Evolutionary conservation across 2,888 invertebrate species (phyloP).

Genomic region (Philereme transversata): DNA sequence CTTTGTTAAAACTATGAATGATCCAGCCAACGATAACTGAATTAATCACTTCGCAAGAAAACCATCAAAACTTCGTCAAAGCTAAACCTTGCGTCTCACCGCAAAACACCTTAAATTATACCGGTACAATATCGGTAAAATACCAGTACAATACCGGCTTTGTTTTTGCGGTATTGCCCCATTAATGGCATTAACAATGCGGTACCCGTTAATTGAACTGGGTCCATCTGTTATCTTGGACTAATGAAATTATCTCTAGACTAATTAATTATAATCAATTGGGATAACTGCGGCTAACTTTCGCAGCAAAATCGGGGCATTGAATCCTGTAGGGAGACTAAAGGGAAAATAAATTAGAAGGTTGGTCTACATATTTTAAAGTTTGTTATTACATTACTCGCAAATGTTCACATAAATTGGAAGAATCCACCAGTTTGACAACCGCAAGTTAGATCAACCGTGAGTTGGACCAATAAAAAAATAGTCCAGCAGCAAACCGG

Average conservation of each 20-base stretch:
- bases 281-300: slow-evolving; percentile 39
- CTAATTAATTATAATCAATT: slow-evolving; percentile 59
- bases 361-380: not conserved
- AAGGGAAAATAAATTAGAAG: slow-evolving; percentile 4
- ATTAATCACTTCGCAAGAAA: not conserved
- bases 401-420: too few relatives aligned
- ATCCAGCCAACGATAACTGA: not conserved
- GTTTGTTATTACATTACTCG: too few relatives aligned
- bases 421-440: too few relatives aligned
- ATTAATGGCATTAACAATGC: slow-evolving; percentile 73
- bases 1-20: slow-evolving; percentile 10
- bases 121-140: slow-evolving; percentile 43
- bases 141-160: slow-evolving; percentile 49
- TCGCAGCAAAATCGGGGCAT: slow-evolving; percentile 30
- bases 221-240: slow-evolving; percentile 62
- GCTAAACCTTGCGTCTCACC: slow-evolving; percentile 15
- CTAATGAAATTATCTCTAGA: slow-evolving; percentile 64
- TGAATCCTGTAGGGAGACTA: slow-evolving; percentile 17
- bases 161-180: slow-evolving; percentile 61
- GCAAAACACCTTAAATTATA: slow-evolving; percentile 45
- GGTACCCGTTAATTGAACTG: slow-evolving; percentile 62
- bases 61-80: slow-evolving; percentile 12
- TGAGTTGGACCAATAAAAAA: too few relatives aligned
- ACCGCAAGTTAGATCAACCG: too few relatives aligned
- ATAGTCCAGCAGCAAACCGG: too few relatives aligned